Evolutionary conservation across 2,888 invertebrate genomes (phyloP).

Genomic region (Agrochola macilenta): DNA sequence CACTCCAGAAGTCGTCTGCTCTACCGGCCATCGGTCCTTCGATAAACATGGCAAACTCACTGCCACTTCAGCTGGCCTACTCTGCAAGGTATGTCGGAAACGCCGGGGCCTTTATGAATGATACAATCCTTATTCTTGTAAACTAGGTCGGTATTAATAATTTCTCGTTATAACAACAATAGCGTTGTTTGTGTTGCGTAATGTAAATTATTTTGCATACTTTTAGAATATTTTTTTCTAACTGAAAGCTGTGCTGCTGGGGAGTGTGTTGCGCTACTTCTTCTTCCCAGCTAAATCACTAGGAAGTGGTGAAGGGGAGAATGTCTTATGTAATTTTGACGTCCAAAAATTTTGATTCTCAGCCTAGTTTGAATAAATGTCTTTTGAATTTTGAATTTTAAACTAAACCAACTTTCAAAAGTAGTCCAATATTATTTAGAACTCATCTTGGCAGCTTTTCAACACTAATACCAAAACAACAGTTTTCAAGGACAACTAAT

Average conservation of each 20-base stretch:
- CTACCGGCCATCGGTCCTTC: background rate
- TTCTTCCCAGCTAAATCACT: too few relatives aligned
- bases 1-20: background rate
- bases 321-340: too few relatives aligned
- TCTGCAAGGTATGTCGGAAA: background rate
- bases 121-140: background rate
- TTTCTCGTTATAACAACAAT: background rate
- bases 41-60: background rate
- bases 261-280: too few relatives aligned
- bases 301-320: too few relatives aligned
- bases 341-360: too few relatives aligned
- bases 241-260: too few relatives aligned
- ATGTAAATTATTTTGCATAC: too few relatives aligned
- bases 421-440: background rate
- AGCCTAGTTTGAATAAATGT: too few relatives aligned
- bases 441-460: conserved; percentile 7
- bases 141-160: background rate
- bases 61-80: background rate
- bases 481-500: conserved; percentile 15
- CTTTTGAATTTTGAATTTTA: too few relatives aligned
- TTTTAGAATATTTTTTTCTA: too few relatives aligned
- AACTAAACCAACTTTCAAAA: background rate
- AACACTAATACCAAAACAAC: conserved; percentile 24
- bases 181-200: too few relatives aligned
- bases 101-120: background rate